These are phyloP conservation scores for Procambarus virginalis DNA, from an alignment of 1,140 invertebrate genomes.

Conservation along the genomic window DNA sequence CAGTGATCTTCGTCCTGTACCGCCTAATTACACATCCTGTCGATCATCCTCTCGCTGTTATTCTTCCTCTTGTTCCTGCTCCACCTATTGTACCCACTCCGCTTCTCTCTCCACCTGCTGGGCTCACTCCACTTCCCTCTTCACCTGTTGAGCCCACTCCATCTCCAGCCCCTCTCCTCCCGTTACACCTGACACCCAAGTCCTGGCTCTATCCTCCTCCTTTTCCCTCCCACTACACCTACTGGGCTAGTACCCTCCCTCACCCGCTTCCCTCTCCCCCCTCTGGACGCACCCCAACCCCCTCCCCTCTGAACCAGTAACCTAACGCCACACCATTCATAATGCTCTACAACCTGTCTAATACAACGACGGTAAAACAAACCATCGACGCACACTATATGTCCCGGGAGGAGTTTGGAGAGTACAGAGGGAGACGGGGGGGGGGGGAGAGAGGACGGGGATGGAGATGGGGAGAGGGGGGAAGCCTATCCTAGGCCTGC, in stretches of 20 bases:
- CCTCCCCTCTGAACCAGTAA: slow-evolving; percentile 3
- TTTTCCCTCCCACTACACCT: neutral
- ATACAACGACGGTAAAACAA: slow-evolving; percentile 32
- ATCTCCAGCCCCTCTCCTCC: neutral
- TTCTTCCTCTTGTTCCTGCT: neutral
- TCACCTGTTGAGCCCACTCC: neutral
- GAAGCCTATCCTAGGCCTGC: slow-evolving; percentile 4
- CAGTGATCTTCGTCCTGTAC: no score
- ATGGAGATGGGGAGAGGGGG: neutral
- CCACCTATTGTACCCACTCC: neutral
- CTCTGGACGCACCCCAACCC: neutral
- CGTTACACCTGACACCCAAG: neutral
- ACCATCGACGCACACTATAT: slow-evolving; percentile 49
- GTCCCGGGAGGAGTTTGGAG: neutral
- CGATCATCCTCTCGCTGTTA: neutral
- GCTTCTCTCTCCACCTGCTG: neutral
- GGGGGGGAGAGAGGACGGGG: neutral
- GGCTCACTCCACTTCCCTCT: neutral
- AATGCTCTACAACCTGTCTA: slow-evolving; percentile 37
- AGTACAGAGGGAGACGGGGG: neutral
- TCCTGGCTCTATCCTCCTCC: neutral
- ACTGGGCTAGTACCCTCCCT: neutral
- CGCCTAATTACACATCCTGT: no score
- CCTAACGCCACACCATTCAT: slow-evolving; percentile 35
- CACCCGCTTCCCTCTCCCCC: neutral